Evolutionary conservation across 92 coral and sea anemone species (phyloP), one percentile per base, ranked within the genome.

Genomic region (Hydrozoanthus gracilis): DNA sequence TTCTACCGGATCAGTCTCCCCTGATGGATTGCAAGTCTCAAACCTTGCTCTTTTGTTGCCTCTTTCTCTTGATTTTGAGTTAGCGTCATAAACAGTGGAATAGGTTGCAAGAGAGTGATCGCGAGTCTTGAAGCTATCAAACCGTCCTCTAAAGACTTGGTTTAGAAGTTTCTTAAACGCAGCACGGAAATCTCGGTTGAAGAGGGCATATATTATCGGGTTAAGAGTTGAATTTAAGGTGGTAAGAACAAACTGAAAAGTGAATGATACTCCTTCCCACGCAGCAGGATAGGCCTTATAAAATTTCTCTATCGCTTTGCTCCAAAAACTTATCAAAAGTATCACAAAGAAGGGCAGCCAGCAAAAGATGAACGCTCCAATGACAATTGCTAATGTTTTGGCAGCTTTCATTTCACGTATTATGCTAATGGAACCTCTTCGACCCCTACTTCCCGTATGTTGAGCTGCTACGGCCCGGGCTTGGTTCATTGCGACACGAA

Each of bases 361-460:
- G 17, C 96, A 96, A 44, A 96, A 68, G 39, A 88, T 89, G 49
- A 95, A 96, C 2, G 95, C 98, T 4, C 99, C 96, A 12, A 96
- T 87, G 62, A 96, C 99, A 71, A 96, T 87, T 12, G 98, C 99
- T 72, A 96, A 82, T 0, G 96, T 95, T 82, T 95, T 96, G 51
- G 99, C 98, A 5, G 99, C 99, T 83, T 96, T 96, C 17, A 96
- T 96, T 78, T 96, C 99, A 68, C 91, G 87, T 2, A 94, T 90
- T 67, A 94, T 69, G 64, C 90, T 95, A 3, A 95, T 90, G 2
- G 95, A 93, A 8, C 94, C 88, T 35, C 98, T 90, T 14, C 89
- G 90, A 48, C 89, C 78, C 44, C 71, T 66, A 1, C 87, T 72
- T 8, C 83, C 67, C 60, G 90, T 91, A 52, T 95, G 94, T 44